phyloP scores from a whole-genome alignment of 2,888 invertebrate genomes.

The Archaeoteleia sp. region DNA sequence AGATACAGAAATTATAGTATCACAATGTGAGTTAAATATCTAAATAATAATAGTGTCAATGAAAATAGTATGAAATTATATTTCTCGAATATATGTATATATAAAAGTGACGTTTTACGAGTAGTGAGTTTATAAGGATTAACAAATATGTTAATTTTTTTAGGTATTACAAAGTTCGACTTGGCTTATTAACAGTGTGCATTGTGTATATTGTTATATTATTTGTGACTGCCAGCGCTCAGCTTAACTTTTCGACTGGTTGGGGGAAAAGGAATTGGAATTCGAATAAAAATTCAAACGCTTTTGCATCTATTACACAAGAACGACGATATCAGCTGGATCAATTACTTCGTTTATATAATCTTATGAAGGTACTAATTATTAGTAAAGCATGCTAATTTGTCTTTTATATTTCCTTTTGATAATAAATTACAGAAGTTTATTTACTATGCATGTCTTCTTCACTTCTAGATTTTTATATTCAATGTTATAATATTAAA shows the following conservation, averaged over 20 bases:
- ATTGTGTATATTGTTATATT: slow-evolving; percentile 47
- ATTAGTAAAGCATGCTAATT: neutral
- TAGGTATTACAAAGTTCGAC: slow-evolving; percentile 24
- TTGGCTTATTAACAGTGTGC: slow-evolving; percentile 26
- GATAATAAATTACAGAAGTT: no score
- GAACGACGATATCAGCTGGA: slow-evolving; percentile 19
- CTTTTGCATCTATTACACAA: slow-evolving; percentile 24
- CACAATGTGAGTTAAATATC: slow-evolving; percentile 3
- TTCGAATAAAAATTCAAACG: slow-evolving; percentile 23
- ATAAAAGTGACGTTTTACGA: neutral
- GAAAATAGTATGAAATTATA: slow-evolving; percentile 10
- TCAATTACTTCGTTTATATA: slow-evolving; percentile 41
- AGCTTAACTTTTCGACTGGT: slow-evolving; percentile 57
- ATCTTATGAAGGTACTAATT: slow-evolving; percentile 50
- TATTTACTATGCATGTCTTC: no score
- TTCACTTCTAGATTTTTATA: no score
- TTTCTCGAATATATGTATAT: neutral
- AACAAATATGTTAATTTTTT: slow-evolving; percentile 1
- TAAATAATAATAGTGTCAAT: neutral
- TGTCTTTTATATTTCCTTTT: neutral
- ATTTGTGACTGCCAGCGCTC: slow-evolving; percentile 44
- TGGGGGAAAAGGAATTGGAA: slow-evolving; percentile 53
- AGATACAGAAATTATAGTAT: neutral
- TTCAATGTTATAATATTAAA: no score
- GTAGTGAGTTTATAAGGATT: neutral